phyloP scores from a whole-genome alignment of 2,888 invertebrate genomes.

The Podabrus alpinus region DNA sequence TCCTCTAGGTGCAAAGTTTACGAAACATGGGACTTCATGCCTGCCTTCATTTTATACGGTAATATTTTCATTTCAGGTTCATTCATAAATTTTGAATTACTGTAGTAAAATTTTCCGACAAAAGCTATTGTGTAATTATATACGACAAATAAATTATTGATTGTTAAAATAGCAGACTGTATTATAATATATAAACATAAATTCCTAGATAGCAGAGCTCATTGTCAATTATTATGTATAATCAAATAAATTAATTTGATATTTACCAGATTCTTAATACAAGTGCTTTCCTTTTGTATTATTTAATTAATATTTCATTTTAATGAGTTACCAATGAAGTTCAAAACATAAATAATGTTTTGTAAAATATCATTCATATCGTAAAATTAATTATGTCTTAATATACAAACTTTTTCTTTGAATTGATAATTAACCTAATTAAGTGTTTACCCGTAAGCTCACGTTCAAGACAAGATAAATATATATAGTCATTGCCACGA shows the following conservation, averaged over 20 bases:
- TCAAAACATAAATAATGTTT: background rate
- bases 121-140: no score
- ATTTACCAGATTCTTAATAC: background rate
- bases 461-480: background rate
- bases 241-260: background rate
- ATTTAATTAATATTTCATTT: background rate
- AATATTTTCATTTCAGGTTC: no score
- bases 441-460: background rate
- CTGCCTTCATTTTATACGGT: no score
- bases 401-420: background rate
- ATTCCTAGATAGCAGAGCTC: background rate
- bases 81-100: no score
- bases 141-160: no score
- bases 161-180: no score
- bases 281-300: background rate
- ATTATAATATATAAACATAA: background rate
- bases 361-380: background rate
- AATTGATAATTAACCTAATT: slow-evolving; percentile 2
- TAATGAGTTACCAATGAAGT: background rate
- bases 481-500: no score
- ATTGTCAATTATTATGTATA: background rate
- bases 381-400: background rate
- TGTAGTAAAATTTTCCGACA: no score
- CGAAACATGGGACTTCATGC: no score
- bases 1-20: no score